Evolutionary conservation across 2,888 invertebrate species (phyloP).

Genomic region (Caenorhabditis afra): DNA sequence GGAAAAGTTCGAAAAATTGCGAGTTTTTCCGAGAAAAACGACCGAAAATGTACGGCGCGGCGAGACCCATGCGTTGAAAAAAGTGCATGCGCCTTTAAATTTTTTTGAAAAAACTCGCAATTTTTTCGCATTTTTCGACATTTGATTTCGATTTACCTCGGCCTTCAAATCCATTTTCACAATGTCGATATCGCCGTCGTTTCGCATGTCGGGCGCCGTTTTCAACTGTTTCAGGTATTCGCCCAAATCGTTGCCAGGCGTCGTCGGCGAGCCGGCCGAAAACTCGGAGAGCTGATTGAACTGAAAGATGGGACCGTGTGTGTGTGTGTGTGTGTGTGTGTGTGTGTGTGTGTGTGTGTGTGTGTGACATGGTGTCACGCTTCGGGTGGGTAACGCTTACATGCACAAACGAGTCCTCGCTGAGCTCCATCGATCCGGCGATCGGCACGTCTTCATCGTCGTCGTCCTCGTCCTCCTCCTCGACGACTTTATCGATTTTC

Average conservation of each 20-base stretch:
- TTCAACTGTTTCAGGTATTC: slow-evolving; percentile 46
- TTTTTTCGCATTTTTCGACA: too few relatives aligned
- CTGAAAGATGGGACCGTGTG: slow-evolving; percentile 6
- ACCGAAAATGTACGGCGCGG: too few relatives aligned
- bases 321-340: too few relatives aligned
- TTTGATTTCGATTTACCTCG: too few relatives aligned
- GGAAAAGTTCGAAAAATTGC: too few relatives aligned
- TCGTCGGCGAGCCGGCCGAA: slow-evolving; percentile 29
- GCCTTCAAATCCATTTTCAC: slow-evolving; percentile 27
- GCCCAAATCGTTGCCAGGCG: slow-evolving; percentile 37
- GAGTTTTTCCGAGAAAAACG: too few relatives aligned
- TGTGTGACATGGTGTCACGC: slow-evolving; percentile 1
- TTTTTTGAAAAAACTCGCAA: too few relatives aligned
- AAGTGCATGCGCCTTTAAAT: too few relatives aligned
- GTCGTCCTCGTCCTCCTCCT: slow-evolving; percentile 25
- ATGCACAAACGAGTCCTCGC: slow-evolving; percentile 72
- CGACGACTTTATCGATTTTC: neutral
- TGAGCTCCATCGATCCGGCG: slow-evolving; percentile 60
- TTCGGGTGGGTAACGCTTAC: slow-evolving; percentile 27
- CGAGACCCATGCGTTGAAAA: too few relatives aligned
- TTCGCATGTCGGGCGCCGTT: slow-evolving; percentile 45
- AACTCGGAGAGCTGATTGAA: slow-evolving; percentile 42
- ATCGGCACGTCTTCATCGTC: slow-evolving; percentile 38
- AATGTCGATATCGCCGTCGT: slow-evolving; percentile 24
- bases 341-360: too few relatives aligned